Conservation (phyloP, 2,113 vertebrate species). For the Ranitomeya variabilis region DNA sequence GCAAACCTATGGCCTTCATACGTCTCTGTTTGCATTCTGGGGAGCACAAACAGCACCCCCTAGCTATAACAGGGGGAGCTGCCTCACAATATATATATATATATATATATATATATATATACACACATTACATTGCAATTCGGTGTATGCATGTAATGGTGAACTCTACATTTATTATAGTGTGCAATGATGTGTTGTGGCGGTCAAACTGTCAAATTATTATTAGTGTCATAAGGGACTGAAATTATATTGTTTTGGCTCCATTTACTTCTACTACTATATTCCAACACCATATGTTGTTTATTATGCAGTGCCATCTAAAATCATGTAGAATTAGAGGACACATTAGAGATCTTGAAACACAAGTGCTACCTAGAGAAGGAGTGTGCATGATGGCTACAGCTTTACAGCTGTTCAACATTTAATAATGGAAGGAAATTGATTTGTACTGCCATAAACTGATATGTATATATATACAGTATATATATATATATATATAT, state of each 20-base stretch:
- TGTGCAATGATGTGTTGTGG: not conserved
- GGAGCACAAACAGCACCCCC: too few species aligned
- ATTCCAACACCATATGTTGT: not conserved
- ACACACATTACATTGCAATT: not conserved
- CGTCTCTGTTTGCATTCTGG: too few species aligned
- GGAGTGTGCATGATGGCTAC: not conserved
- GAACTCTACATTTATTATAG: not conserved
- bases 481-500: too few species aligned
- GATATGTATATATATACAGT: too few species aligned
- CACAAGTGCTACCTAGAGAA: not conserved
- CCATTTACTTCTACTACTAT: not conserved
- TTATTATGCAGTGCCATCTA: not conserved
- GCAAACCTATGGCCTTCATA: too few species aligned
- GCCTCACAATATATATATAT: too few species aligned
- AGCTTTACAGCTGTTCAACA: not conserved
- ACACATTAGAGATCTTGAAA: not conserved
- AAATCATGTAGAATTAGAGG: not conserved
- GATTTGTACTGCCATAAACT: too few species aligned
- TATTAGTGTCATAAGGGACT: not conserved
- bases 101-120: not conserved
- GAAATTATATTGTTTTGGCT: not conserved
- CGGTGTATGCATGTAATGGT: not conserved
- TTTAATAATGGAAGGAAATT: too few species aligned
- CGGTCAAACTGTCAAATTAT: not conserved
- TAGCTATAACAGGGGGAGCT: too few species aligned